Evolutionary conservation across 2,113 vertebrate genomes (phyloP), one percentile per base, ranked within the genome.

Genomic region (Lepus timidus): DNA sequence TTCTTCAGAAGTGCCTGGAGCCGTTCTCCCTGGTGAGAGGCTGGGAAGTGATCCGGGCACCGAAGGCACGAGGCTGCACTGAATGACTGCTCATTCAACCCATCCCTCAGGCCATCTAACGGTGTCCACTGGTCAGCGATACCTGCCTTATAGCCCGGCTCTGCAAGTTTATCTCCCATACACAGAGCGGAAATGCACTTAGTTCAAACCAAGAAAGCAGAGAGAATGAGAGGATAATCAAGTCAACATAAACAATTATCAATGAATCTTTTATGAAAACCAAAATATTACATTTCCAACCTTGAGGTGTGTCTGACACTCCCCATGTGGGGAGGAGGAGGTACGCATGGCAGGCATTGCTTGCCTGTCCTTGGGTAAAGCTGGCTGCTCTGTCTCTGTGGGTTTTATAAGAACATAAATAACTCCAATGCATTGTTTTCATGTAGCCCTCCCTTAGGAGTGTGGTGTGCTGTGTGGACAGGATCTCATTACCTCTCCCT

Each of bases 351-450:
- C 44, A 44, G 44, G 44, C 44, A 8, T 44, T 44, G 44, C 44
- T 44, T 44, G 61, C 3, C 31, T 80, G 33, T 22, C 36, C n/a
- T 51, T 95, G 91, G 91, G 64, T 17, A 58, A 17, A 58, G 17
- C 55, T 58, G 55, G 13, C 55, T 17, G 55, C 55, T 58, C 13
- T 93, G 95, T 90, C 84, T 94, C 87, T 91, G n/a, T 90, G 76
- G 51, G 31, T 65, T 95, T 88, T 93, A 67, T 87, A 94, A 87
- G 88, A 90, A 87, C 90, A 93, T 96, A 92, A 91, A 85, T 94
- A 94, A 96, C 91, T 94, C 81, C 85, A 97, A 94, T 93, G 71
- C 55, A 80, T 96, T 91, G 58, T 61, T 93, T 95, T 93, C 96
- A 87, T 94, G 87, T 27, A 89, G 31, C 31, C 93, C 86, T 91